Evolutionary conservation across 2,888 invertebrate genomes (phyloP).

Genomic region (Agrilus cyanescens): DNA sequence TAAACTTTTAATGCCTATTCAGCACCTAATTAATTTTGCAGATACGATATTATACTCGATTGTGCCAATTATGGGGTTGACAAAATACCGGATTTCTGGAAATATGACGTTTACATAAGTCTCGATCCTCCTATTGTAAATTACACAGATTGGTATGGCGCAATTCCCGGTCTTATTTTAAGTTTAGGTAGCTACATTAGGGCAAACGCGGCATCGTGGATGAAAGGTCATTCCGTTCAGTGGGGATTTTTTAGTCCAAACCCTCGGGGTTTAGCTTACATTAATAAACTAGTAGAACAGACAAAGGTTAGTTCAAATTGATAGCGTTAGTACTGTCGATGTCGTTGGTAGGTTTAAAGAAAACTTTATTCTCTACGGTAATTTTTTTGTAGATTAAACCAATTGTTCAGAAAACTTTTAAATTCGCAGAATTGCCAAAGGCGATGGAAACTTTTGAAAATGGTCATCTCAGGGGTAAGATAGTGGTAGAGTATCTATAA

Average conservation of each 20-base stretch:
- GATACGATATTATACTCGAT: conserved; percentile 75
- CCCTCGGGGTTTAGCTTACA: conserved; percentile 50
- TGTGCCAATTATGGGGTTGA: conserved; percentile 59
- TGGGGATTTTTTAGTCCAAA: conserved; percentile 80
- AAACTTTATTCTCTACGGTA: no score
- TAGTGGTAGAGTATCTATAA: conserved; percentile 41
- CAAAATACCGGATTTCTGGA: conserved; percentile 43
- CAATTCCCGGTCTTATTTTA: conserved; percentile 47
- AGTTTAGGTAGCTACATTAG: conserved; percentile 45
- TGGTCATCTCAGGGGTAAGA: conserved; percentile 69
- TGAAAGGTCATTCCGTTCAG: conserved; percentile 34
- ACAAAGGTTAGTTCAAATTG: conserved; percentile 40
- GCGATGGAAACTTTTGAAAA: conserved; percentile 53
- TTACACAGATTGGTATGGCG: conserved; percentile 63
- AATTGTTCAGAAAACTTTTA: conserved; percentile 57
- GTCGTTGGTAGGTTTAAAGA: no score
- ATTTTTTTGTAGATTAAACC: conserved; percentile 49
- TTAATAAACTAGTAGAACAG: conserved; percentile 55
- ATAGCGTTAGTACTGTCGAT: neutral
- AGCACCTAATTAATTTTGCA: conserved; percentile 24
- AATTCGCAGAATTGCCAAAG: conserved; percentile 53
- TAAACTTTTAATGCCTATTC: no score
- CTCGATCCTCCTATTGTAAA: conserved; percentile 69
- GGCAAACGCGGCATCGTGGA: conserved; percentile 38
- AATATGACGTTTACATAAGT: conserved; percentile 59